phyloP scores from a whole-genome alignment of 2,113 vertebrate genomes.

The Narcine bancroftii region DNA sequence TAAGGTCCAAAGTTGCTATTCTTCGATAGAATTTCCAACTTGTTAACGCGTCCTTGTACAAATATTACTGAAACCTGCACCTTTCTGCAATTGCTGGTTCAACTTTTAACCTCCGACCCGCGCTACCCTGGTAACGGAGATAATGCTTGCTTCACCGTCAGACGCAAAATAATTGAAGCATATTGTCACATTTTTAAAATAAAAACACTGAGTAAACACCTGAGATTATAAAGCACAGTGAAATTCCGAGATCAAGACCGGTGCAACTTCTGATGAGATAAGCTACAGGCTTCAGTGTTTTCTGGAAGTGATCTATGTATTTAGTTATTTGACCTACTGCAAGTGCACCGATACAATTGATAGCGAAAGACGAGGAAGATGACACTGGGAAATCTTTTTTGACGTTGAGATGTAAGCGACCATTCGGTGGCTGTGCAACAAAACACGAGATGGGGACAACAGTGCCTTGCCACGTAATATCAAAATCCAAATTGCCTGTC shows the following conservation, averaged over 20 bases:
- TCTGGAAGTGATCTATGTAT: slow-evolving; percentile 10
- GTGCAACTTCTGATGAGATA: not conserved
- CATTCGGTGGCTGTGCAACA: not conserved
- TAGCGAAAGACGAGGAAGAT: not conserved
- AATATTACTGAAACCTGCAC: not conserved
- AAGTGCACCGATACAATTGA: slow-evolving; percentile 11
- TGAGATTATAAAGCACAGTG: not conserved
- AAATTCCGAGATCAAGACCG: slow-evolving; percentile 12
- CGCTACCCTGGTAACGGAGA: not conserved
- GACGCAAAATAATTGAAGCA: slow-evolving; percentile 10
- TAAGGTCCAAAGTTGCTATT: not conserved
- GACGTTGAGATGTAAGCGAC: not conserved
- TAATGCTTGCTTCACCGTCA: not conserved
- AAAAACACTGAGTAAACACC: slow-evolving; percentile 27
- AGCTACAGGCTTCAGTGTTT: not conserved
- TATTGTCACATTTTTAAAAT: not conserved
- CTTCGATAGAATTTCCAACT: slow-evolving; percentile 6
- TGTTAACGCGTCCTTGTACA: not conserved
- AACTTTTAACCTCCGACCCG: slow-evolving; percentile 25
- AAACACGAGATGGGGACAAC: not conserved
- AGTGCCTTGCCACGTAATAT: not conserved
- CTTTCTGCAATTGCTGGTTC: not conserved
- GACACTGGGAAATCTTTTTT: not conserved
- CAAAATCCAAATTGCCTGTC: not conserved
- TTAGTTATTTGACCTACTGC: slow-evolving; percentile 13